phyloP scores from a whole-genome alignment of 2,888 invertebrate genomes.

The Drosophila lacicola region DNA sequence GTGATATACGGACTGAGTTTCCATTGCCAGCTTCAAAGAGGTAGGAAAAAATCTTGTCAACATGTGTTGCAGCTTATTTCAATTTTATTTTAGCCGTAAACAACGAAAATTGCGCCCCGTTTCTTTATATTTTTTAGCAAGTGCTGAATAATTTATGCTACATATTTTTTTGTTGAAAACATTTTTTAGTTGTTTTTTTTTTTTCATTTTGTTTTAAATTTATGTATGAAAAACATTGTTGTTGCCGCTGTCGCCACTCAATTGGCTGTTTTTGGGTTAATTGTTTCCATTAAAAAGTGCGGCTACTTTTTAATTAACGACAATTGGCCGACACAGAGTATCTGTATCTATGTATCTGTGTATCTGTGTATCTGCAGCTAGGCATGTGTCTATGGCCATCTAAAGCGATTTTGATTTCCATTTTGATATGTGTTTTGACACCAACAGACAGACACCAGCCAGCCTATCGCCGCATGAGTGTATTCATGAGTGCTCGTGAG shows the following conservation, averaged over 20 bases:
- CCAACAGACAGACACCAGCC: conserved; percentile 41
- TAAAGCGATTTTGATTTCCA: conserved; percentile 68
- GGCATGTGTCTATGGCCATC: conserved; percentile 19
- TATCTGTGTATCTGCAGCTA: conserved; percentile 6
- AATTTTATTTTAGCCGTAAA: conserved; percentile 42
- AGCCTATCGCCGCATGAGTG: conserved; percentile 20
- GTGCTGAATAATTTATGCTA: conserved; percentile 50
- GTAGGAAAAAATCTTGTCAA: conserved; percentile 55
- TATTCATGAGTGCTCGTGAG: conserved; percentile 39
- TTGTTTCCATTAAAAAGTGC: conserved; percentile 80
- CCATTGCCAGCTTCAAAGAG: conserved; percentile 45
- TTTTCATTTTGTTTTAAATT: conserved; percentile 31
- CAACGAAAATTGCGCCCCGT: conserved; percentile 23
- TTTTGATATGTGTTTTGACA: conserved; percentile 79
- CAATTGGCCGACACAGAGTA: conserved; percentile 67
- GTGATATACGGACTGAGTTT: conserved; percentile 21
- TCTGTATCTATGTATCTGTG: conserved; percentile 11
- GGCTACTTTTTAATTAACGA: conserved; percentile 77
- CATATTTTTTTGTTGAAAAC: conserved; percentile 28
- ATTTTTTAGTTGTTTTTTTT: conserved; percentile 3
- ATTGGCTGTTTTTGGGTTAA: conserved; percentile 79
- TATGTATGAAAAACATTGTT: conserved; percentile 28
- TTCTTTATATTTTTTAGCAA: conserved; percentile 11
- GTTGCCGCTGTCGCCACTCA: conserved; percentile 59
- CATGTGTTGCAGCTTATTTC: conserved; percentile 61